Evolutionary conservation across 1,140 invertebrate genomes (phyloP), one percentile per base, ranked within the genome.

Genomic region (Metopolophium dirhodum): DNA sequence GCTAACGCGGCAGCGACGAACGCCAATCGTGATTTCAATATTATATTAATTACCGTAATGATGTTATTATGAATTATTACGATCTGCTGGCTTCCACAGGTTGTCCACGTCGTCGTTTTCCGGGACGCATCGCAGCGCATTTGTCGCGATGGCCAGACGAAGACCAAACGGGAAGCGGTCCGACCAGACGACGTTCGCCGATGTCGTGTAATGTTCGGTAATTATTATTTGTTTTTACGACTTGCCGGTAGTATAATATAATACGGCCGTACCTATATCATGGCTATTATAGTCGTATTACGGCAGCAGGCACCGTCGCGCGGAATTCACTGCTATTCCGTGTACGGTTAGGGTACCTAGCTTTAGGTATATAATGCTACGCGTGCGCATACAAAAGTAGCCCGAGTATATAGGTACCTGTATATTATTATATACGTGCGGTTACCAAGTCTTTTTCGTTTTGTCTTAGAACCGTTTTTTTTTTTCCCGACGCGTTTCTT

Each of bases 141-240:
- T 68, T n/a, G 30, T n/a, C 61, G n/a, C 30, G 61, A n/a, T n/a
- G 4, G 6, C 30, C 14, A 77, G 14, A 37, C 37, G 37, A n/a
- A 68, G 30, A 68, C 61, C 30, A n/a, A 68, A 68, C 61, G 26
- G 30, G 61, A 1, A 68, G 30, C 26, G 2, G 26, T 2, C 9
- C 26, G 57, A 68, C 61, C 9, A n/a, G 61, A 68, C 26, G 61
- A 77, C 61, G n/a, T 77, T n/a, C 61, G 61, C 61, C 1, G n/a
- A 20, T 20, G n/a, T n/a, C n/a, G 61, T 35, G n/a, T 77, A 77
- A 77, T 77, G 61, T 35, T 77, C n/a, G 14, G 61, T 77, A 77
- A 77, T 77, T 77, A 77, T 77, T 77, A 77, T n/a, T 77, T 77
- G n/a, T n/a, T 77, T 68, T 9, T 77, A n/a, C 61, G 61, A 77